These are phyloP conservation scores for Drosophila lini DNA, from an alignment of 1,140 invertebrate genomes.

Conservation along the genomic window DNA sequence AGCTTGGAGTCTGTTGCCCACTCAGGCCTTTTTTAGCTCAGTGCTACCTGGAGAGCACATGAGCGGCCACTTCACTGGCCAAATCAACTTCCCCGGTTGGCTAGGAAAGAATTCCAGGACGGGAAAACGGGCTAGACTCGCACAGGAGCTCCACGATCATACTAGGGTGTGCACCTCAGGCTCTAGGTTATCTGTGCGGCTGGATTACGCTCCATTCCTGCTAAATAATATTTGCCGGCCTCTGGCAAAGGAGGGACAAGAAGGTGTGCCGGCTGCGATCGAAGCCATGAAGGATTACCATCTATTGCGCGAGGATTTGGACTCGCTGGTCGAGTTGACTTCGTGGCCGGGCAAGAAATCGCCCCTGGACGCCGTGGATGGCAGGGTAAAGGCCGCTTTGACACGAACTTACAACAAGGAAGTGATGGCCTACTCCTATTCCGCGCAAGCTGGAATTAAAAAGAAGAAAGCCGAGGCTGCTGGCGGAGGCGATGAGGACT, in stretches of 20 bases:
- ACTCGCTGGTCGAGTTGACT: constrained; percentile 93
- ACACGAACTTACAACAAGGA: constrained; percentile 96
- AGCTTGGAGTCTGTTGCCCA: constrained; percentile 95
- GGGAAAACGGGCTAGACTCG: constrained; percentile 92
- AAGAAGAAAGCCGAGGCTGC: constrained; percentile 85
- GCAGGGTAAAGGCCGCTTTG: constrained; percentile 96
- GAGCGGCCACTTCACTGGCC: constrained; percentile 90
- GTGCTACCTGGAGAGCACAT: constrained; percentile 95
- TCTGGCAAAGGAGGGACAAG: constrained; percentile 88
- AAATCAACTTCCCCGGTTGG: constrained; percentile 97
- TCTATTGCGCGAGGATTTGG: constrained; percentile 95
- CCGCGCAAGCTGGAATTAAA: constrained; percentile 86
- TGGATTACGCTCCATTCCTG: constrained; percentile 93
- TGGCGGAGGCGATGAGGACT: constrained; percentile 74
- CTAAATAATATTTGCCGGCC: constrained; percentile 90
- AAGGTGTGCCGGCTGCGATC: constrained; percentile 91
- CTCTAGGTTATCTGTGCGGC: constrained; percentile 90
- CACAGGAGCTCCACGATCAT: constrained; percentile 93
- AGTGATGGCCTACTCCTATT: constrained; percentile 89
- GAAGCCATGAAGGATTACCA: constrained; percentile 92
- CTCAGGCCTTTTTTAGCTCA: constrained; percentile 95
- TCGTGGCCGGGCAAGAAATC: constrained; percentile 93
- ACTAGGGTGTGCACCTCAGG: constrained; percentile 92
- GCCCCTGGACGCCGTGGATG: constrained; percentile 90
- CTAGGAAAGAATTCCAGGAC: constrained; percentile 96